Percentiles rank a stretch among this genome's conserved stretches.
phyloP scores from a whole-genome alignment of 2,797 vertebrate genomes.

The Falco concolor region DNA sequence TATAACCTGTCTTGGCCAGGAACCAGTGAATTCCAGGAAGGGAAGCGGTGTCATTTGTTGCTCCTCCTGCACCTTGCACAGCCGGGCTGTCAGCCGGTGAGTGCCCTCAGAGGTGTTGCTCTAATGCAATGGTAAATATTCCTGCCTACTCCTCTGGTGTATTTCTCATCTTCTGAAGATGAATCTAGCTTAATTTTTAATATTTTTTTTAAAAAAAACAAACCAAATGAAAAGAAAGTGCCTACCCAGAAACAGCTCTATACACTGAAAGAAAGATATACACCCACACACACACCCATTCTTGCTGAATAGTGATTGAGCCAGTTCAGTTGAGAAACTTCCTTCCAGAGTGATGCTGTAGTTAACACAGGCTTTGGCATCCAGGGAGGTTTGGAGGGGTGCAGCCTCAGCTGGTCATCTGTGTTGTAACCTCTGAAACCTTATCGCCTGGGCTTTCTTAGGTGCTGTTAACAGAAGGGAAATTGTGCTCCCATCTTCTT shows the following conservation, averaged over 20 bases:
- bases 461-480: neutral
- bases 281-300: fast-evolving
- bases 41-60: neutral
- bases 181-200: neutral
- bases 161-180: neutral
- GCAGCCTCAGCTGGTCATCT: neutral
- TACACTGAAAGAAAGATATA: neutral
- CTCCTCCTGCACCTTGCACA: slow-evolving; percentile 3
- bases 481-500: neutral
- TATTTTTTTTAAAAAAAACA: neutral
- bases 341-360: neutral
- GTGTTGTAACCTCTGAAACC: neutral
- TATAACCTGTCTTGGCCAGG: neutral
- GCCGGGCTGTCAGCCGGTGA: neutral
- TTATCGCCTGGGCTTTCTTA: neutral
- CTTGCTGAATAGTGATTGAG: neutral
- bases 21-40: neutral
- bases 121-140: neutral
- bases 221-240: neutral
- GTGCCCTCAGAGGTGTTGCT: neutral
- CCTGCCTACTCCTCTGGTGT: neutral
- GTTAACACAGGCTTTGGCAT: neutral
- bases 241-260: neutral
- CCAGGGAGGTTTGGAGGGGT: neutral
- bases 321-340: neutral